Percentiles rank a stretch among this genome's conserved stretches.
Evolutionary conservation across 2,888 invertebrate species (phyloP).

Genomic region (Pherbina coryleti): DNA sequence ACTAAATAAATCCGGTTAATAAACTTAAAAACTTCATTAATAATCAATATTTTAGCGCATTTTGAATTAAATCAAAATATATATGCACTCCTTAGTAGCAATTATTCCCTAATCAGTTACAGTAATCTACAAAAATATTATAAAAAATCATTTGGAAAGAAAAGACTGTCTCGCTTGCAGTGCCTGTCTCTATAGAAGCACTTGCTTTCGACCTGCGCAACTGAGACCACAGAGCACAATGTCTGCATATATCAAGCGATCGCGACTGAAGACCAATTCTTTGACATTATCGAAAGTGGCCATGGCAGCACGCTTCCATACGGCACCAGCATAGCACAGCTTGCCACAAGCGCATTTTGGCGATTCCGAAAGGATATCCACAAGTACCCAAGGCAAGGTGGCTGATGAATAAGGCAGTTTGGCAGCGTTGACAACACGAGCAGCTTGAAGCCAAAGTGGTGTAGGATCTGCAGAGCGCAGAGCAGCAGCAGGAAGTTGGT

Average conservation of each 20-base stretch:
- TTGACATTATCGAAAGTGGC: slow-evolving; percentile 64
- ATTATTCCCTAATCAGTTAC: no score
- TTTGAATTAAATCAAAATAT: no score
- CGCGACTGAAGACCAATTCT: slow-evolving; percentile 64
- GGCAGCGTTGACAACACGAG: slow-evolving; percentile 54
- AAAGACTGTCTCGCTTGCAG: no score
- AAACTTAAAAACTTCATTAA: no score
- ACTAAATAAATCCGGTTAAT: no score
- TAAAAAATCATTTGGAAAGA: no score
- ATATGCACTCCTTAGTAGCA: no score
- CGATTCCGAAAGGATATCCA: slow-evolving; percentile 62
- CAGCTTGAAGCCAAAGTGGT: slow-evolving; percentile 63
- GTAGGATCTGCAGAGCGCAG: slow-evolving; percentile 15
- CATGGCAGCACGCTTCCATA: slow-evolving; percentile 60
- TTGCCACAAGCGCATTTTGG: slow-evolving; percentile 66
- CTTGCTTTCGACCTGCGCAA: slow-evolving; percentile 54
- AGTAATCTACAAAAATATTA: no score
- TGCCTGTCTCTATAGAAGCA: slow-evolving; percentile 27
- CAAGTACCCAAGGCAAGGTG: slow-evolving; percentile 60
- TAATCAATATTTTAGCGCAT: no score
- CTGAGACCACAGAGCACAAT: slow-evolving; percentile 62
- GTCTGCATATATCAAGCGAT: slow-evolving; percentile 66
- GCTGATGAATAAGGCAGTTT: slow-evolving; percentile 56
- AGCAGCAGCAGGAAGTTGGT: slow-evolving; percentile 25
- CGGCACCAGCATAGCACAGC: slow-evolving; percentile 58